Conservation (phyloP, 2,113 vertebrate species). For the Plectropomus leopardus region DNA sequence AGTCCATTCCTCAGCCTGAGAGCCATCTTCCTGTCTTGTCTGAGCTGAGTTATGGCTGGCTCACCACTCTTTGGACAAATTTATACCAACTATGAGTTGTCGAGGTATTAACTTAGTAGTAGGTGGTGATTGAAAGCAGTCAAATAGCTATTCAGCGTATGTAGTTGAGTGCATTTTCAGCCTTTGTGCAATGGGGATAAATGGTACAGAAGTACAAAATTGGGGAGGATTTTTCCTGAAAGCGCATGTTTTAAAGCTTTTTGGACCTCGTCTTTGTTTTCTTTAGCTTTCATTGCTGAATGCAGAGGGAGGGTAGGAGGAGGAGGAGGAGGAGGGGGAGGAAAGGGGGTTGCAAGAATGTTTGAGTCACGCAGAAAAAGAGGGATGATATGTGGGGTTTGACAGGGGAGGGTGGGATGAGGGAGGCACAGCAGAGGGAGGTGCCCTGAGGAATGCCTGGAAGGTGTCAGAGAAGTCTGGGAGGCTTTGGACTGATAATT, state of each 20-base stretch:
- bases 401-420: constrained; percentile 63
- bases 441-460: constrained; percentile 81
- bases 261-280: constrained; percentile 61
- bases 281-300: constrained; percentile 58
- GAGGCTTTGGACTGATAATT: constrained; percentile 72
- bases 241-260: constrained; percentile 35
- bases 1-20: constrained; percentile 49
- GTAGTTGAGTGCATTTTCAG: constrained; percentile 10
- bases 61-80: constrained; percentile 39
- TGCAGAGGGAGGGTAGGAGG: constrained; percentile 51
- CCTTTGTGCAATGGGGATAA: background rate
- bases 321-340: constrained; percentile 29
- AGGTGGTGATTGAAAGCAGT: constrained; percentile 19
- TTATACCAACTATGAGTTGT: constrained; percentile 34
- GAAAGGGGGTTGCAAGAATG: constrained; percentile 66
- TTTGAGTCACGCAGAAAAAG: constrained; percentile 64
- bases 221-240: constrained; percentile 8
- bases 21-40: constrained; percentile 50
- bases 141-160: background rate
- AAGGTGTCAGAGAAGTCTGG: constrained; percentile 70
- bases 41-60: constrained; percentile 47
- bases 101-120: constrained; percentile 30
- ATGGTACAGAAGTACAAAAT: constrained; percentile 10
- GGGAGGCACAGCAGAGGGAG: constrained; percentile 64
- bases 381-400: constrained; percentile 70